These are phyloP conservation scores for Propithecus perrieri DNA, from an alignment of 2,797 vertebrate genomes.

Conservation along the genomic window DNA sequence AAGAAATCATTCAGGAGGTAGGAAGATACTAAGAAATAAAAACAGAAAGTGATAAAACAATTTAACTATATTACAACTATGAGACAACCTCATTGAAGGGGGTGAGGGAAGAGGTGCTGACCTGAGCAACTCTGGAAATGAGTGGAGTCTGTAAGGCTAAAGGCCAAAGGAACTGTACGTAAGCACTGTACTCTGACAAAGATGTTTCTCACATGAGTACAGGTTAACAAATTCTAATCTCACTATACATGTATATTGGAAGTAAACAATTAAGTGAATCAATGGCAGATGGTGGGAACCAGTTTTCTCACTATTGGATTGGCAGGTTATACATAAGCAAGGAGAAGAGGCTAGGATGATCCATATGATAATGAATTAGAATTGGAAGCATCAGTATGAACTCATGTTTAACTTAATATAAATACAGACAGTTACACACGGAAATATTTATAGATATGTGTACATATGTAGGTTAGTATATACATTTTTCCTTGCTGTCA, in stretches of 20 bases:
- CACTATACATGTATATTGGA: background rate
- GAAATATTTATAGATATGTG: background rate
- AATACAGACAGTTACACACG: background rate
- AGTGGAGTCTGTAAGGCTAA: background rate
- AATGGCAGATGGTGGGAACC: background rate
- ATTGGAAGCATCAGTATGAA: background rate
- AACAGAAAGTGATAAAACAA: background rate
- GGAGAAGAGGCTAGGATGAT: background rate
- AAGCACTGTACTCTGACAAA: background rate
- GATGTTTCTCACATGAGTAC: background rate
- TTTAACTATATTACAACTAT: background rate
- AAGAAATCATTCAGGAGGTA: background rate
- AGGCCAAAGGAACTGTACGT: background rate
- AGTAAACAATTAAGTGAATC: background rate
- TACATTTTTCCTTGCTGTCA: background rate
- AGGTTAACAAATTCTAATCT: background rate
- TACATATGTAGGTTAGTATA: background rate
- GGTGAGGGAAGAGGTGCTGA: background rate
- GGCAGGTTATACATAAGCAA: background rate
- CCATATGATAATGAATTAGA: background rate
- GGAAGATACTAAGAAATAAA: background rate
- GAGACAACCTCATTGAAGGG: background rate
- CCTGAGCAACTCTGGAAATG: background rate
- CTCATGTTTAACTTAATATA: background rate
- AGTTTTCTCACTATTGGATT: background rate